Base-by-base conservation (phyloP, 2,797 vertebrate species). In the Mus minutoides region DNA sequence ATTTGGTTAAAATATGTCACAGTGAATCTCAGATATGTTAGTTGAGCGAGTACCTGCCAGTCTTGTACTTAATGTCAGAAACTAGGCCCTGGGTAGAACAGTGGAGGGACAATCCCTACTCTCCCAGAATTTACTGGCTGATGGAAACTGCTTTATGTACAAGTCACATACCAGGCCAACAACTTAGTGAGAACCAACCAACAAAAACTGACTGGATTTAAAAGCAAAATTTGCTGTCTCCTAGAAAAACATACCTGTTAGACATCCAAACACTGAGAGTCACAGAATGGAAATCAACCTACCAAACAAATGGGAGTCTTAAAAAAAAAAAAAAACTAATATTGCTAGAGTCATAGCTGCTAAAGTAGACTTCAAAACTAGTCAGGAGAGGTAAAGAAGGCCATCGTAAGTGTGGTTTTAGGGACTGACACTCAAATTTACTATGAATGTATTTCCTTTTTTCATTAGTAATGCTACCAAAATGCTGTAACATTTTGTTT, bases 21-120 rank as follows among this genome's bases (percentile, higher is more conserved):
- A 88, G 56, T 93, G 73, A 80, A 78, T 73, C 77, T 96, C 52
- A 91, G 54, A 76, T 85, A 76, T 29, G 64, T 17, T 10, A 80
- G 58, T 14, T 90, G 62, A 93, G 43, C 17, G 3, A 82, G 9
- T 80, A 77, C 46, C 6, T 16, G 26, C 71, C 9, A 69, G 64
- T 64, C n/a, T 91, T 56, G 54, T 31, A 49, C 31, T 46, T 2
- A 31, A 21, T 29, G 26, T 49, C 31, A 88, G 78, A 77, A 85
- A 34, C 43, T 7, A 69, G 54, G 52, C 31, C 58, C 60, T 79
- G 31, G 73, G 73, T 43, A 2, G 16, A 71, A 93, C 0, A 52
- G 31, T 17, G 78, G 95, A 93, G 26, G 75, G 52, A 69, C 17
- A 34, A 84, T 49, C n/a, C 49, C 49, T 58, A 40, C 29, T 64